Evolutionary conservation across 1,140 invertebrate species (phyloP), one percentile per base, ranked within the genome.

Genomic region (Diprion similis): DNA sequence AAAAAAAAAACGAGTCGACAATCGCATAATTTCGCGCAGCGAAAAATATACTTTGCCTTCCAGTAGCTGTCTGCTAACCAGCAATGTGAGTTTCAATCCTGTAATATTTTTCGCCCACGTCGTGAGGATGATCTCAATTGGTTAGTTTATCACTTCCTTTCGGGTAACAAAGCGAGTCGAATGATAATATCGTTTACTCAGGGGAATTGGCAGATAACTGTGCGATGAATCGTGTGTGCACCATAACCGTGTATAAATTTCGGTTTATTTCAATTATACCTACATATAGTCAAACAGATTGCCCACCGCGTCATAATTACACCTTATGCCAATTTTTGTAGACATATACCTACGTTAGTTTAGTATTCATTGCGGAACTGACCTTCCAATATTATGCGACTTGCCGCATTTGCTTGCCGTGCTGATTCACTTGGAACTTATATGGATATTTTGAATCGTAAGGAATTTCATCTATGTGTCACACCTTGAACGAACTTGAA

Each of bases 101-200:
- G 51, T 59, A 59, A 59, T 59, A 45, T 70, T 46, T 70, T 17
- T 48, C 69, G 69, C 69, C 69, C 69, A 70, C 69, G 66, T 19
- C 11, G 17, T 19, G 18, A 68, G 66, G 18, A 6, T 19, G 18
- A 46, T 45, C 73, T 78, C 77, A 81, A 82, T 81, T 81, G 76
- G 76, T 72, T 76, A 78, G 78, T 80, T 82, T 78, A 79, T 74
- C 67, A 77, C 76, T 82, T 81, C 80, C 80, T 78, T 37, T 76
- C 67, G 67, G 51, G 51, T 59, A 59, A 59, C 51, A 59, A 59
- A 59, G 51, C 51, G 51, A 4, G 11, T 59, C 51, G 51, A 59
- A 59, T 59, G 24, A 37, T 64, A 18, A 68, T 19, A 68, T 19
- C 37, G 37, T 68, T 18, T 45, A 68, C 18, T 18, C 11, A 18